A percentile compares a stretch with the other conserved stretches of the same genome.
These are phyloP conservation scores for Halocaridina rubra DNA, from an alignment of 2,888 invertebrate genomes.

Conservation along the genomic window DNA sequence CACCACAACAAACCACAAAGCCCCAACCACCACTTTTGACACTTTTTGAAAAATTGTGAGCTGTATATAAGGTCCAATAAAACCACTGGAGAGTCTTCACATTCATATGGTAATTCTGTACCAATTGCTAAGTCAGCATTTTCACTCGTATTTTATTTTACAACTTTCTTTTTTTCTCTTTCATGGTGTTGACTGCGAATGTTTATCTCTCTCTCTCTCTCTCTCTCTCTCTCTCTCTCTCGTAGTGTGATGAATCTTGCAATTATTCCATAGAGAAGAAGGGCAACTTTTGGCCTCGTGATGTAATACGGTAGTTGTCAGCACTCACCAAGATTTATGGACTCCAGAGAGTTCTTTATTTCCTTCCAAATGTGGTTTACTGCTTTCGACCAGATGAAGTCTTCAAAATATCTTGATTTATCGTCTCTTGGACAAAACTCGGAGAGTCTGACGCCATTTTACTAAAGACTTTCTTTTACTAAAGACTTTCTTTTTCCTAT, in stretches of 20 bases:
- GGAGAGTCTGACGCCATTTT: no score
- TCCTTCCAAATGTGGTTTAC: neutral
- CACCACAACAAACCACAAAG: conserved; percentile 51
- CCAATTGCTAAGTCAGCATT: conserved; percentile 41
- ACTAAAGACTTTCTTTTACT: no score
- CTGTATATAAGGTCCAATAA: conserved; percentile 48
- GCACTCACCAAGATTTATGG: neutral
- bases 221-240: conserved; percentile 8
- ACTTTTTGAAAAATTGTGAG: conserved; percentile 59
- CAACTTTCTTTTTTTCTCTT: neutral
- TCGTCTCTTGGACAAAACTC: no score
- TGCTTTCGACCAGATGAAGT: no score
- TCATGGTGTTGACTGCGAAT: neutral
- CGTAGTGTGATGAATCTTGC: conserved; percentile 5
- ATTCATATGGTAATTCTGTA: conserved; percentile 53
- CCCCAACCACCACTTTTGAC: conserved; percentile 54
- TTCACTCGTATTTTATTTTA: neutral
- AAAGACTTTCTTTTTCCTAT: no score
- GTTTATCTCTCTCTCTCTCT: neutral
- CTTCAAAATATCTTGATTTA: no score
- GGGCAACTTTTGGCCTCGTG: neutral
- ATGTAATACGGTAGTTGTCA: neutral
- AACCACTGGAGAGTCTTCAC: conserved; percentile 33
- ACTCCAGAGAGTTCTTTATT: neutral
- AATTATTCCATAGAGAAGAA: conserved; percentile 18